A percentile compares a stretch with the other conserved stretches of the same genome.
These are phyloP conservation scores for Glossophaga mutica DNA, from an alignment of 2,797 vertebrate genomes.

Conservation along the genomic window DNA sequence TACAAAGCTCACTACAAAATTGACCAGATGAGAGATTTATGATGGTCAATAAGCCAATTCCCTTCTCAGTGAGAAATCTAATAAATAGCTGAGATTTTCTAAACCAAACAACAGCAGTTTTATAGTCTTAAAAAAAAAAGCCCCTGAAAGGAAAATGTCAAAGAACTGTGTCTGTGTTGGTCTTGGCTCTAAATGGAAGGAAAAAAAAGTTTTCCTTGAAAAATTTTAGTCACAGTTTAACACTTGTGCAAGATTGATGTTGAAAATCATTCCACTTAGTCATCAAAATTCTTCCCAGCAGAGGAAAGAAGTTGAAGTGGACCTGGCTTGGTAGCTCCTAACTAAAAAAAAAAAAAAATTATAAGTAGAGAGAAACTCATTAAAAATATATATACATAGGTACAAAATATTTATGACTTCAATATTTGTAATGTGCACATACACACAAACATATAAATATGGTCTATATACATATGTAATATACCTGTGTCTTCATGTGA, in stretches of 20 bases:
- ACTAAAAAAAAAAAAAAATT: neutral
- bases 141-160: neutral
- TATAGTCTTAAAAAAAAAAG: neutral
- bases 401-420: neutral
- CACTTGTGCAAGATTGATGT: neutral
- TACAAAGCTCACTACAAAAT: neutral
- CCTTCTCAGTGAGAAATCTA: neutral
- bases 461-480: neutral
- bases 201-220: neutral
- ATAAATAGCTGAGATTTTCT: slow-evolving; percentile 20
- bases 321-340: neutral
- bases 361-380: neutral
- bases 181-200: slow-evolving; percentile 7
- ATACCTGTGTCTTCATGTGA: neutral
- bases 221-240: neutral
- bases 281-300: neutral
- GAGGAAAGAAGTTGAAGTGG: neutral
- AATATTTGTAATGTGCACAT: neutral
- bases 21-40: neutral
- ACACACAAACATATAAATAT: neutral
- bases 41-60: neutral
- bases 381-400: neutral
- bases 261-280: neutral
- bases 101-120: slow-evolving; percentile 30
- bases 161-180: neutral